These are phyloP conservation scores for Schizopygopsis malacanthus DNA, from an alignment of 2,797 vertebrate genomes.

Conservation along the genomic window DNA sequence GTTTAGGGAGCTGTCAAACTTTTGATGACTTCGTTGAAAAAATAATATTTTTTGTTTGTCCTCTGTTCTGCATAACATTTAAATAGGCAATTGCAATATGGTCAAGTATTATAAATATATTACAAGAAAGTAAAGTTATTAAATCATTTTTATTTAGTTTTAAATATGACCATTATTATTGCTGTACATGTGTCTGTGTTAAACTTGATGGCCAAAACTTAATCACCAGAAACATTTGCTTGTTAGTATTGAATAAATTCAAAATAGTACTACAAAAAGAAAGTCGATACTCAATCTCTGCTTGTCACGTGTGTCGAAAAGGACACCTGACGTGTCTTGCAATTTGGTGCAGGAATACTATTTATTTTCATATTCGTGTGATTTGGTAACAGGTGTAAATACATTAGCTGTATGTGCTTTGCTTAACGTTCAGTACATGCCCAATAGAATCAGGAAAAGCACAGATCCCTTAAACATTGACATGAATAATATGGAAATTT, in stretches of 20 bases:
- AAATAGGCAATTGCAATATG: background rate
- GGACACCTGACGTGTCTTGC: background rate
- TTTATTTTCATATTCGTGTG: conserved; percentile 12
- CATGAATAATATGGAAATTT: conserved; percentile 65
- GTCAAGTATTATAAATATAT: background rate
- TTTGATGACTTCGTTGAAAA: conserved; percentile 48
- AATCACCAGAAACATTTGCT: background rate
- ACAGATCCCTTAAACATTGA: background rate
- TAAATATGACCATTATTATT: background rate
- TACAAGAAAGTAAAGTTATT: conserved; percentile 11
- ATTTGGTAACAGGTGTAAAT: conserved; percentile 19
- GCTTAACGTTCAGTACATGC: background rate
- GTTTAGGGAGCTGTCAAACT: conserved; percentile 50
- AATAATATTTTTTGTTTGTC: background rate
- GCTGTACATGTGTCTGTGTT: background rate
- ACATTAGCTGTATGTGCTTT: background rate
- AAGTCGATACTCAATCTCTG: background rate
- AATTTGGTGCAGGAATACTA: background rate
- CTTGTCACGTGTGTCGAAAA: background rate
- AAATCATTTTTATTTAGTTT: background rate
- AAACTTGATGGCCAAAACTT: background rate
- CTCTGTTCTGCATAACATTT: conserved; percentile 16
- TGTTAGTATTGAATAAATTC: background rate
- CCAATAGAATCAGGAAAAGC: background rate
- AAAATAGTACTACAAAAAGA: background rate